phyloP scores from a whole-genome alignment of 2,797 vertebrate genomes.

The Chelon auratus region DNA sequence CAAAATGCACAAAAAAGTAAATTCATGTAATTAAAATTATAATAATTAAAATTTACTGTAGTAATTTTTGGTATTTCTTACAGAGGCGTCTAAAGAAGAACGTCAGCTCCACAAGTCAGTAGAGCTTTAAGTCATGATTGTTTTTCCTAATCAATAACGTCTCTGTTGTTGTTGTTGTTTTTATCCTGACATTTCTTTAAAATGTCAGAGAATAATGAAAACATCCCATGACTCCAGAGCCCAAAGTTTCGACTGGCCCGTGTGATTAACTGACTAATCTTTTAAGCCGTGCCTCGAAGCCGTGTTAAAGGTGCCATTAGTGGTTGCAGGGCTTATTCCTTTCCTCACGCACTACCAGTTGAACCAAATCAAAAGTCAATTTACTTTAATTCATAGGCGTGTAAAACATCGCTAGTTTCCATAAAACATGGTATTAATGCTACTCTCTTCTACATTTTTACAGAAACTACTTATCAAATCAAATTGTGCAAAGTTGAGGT shows the following conservation, averaged over 20 bases:
- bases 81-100: slow-evolving; percentile 6
- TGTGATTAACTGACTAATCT: slow-evolving; percentile 10
- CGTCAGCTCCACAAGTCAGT: slow-evolving; percentile 4
- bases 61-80: slow-evolving; percentile 1
- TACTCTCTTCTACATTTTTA: neutral
- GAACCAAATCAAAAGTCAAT: slow-evolving; percentile 2
- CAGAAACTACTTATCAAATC: neutral
- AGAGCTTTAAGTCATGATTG: slow-evolving; percentile 17
- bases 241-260: neutral
- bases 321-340: neutral
- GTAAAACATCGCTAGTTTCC: too few relatives aligned
- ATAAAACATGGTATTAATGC: too few relatives aligned
- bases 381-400: too few relatives aligned
- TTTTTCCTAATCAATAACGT: slow-evolving; percentile 34
- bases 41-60: neutral
- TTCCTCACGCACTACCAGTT: neutral
- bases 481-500: neutral
- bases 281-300: slow-evolving; percentile 7
- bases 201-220: slow-evolving; percentile 44
- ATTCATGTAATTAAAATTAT: too few relatives aligned
- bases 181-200: slow-evolving; percentile 32
- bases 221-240: slow-evolving; percentile 3
- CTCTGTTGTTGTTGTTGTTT: slow-evolving; percentile 16
- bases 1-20: neutral
- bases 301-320: neutral